Conservation (phyloP, 1,140 invertebrate genomes). For the Ips typographus region DNA sequence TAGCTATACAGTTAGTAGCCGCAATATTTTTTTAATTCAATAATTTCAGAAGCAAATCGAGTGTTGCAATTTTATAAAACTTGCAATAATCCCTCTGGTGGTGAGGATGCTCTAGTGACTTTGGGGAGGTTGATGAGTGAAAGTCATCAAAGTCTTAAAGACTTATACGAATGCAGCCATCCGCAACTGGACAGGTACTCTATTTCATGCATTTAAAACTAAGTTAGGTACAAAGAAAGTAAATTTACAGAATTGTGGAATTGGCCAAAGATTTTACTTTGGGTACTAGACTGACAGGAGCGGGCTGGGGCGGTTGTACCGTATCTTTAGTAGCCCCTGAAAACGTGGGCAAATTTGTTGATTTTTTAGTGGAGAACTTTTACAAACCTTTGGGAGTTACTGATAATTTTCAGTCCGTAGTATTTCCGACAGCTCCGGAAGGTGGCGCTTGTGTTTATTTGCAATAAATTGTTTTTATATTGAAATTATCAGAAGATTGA, state of each 20-base stretch:
- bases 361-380: slow-evolving; percentile 69
- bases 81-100: slow-evolving; percentile 59
- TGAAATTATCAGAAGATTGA: background rate
- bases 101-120: slow-evolving; percentile 56
- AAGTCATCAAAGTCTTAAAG: slow-evolving; percentile 83
- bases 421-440: slow-evolving; percentile 61
- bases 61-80: slow-evolving; percentile 74
- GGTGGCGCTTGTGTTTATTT: slow-evolving; percentile 54
- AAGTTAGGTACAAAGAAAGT: background rate
- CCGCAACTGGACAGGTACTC: slow-evolving; percentile 72
- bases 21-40: background rate
- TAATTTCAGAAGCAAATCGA: slow-evolving; percentile 70
- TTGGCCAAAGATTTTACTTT: slow-evolving; percentile 71
- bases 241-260: slow-evolving; percentile 63
- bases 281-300: slow-evolving; percentile 90
- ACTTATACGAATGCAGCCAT: slow-evolving; percentile 94
- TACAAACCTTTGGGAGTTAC: slow-evolving; percentile 58
- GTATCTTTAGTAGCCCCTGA: slow-evolving; percentile 77
- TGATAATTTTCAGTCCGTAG: slow-evolving; percentile 53
- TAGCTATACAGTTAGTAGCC: background rate
- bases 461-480: background rate
- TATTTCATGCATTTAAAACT: background rate
- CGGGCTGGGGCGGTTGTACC: slow-evolving; percentile 95
- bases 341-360: slow-evolving; percentile 69
- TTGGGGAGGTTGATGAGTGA: slow-evolving; percentile 85